Conservation (phyloP, 1,140 invertebrate species). For the Drosophila ficusphila region DNA sequence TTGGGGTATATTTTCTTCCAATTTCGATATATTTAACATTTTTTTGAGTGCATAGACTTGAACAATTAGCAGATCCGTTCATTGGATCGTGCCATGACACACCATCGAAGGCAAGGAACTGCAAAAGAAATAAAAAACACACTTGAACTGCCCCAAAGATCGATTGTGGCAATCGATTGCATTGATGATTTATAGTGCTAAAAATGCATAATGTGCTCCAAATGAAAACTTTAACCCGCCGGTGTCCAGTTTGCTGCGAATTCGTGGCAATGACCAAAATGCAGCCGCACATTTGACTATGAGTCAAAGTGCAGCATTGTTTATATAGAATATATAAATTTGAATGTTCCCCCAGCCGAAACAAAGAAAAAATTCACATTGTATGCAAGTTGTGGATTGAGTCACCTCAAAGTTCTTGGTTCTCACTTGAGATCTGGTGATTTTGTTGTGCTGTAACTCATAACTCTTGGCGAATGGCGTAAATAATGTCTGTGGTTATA, state of each 20-base stretch:
- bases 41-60: neutral
- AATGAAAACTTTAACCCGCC: slow-evolving; percentile 41
- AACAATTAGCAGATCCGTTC: slow-evolving; percentile 66
- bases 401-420: slow-evolving; percentile 30
- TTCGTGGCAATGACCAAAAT: slow-evolving; percentile 73
- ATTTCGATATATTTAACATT: too few relatives aligned
- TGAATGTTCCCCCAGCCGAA: slow-evolving; percentile 41
- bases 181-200: slow-evolving; percentile 69
- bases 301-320: slow-evolving; percentile 63
- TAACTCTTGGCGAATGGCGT: slow-evolving; percentile 5
- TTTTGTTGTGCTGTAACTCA: slow-evolving; percentile 2
- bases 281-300: slow-evolving; percentile 36
- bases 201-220: slow-evolving; percentile 48
- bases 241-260: slow-evolving; percentile 50
- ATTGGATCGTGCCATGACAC: slow-evolving; percentile 65
- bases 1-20: too few relatives aligned
- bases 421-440: slow-evolving; percentile 4
- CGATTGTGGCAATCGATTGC: slow-evolving; percentile 72
- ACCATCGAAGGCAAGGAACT: slow-evolving; percentile 20
- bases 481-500: neutral
- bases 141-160: slow-evolving; percentile 47
- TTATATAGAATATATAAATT: slow-evolving; percentile 52
- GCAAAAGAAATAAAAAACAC: slow-evolving; percentile 12
- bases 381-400: slow-evolving; percentile 34
- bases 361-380: slow-evolving; percentile 28